A percentile compares a stretch with the other conserved stretches of the same genome.
These are phyloP conservation scores for Anniella stebbinsi DNA, from an alignment of 2,797 vertebrate genomes.

Conservation along the genomic window DNA sequence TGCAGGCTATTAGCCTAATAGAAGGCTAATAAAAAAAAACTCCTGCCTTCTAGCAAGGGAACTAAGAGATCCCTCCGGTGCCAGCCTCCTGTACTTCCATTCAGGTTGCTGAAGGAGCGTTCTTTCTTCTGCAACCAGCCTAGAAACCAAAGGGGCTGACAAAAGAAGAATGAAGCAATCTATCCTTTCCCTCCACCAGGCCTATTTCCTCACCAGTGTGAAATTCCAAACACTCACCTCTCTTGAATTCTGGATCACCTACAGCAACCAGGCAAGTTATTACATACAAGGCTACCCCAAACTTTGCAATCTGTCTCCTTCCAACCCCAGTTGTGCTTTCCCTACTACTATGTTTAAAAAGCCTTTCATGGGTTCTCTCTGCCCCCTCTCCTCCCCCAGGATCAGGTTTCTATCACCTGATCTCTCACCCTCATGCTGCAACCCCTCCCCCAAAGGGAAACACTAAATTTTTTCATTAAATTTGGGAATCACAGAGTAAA, in stretches of 20 bases:
- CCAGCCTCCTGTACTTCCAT: background rate
- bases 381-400: no score
- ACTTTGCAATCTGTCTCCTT: background rate
- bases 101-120: background rate
- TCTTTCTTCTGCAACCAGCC: background rate
- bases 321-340: background rate
- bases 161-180: background rate
- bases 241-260: background rate
- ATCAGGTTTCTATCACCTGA: no score
- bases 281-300: background rate
- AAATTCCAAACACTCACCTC: no score
- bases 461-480: no score
- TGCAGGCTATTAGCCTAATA: no score
- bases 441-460: no score
- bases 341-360: background rate
- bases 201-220: background rate
- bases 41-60: no score
- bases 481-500: no score
- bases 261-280: background rate
- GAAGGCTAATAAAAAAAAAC: no score
- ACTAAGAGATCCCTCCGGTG: no score
- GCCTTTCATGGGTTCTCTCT: no score
- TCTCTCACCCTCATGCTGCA: no score
- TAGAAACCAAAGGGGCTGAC: background rate
- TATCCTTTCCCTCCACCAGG: background rate